Evolutionary conservation across 92 coral and sea anemone species (phyloP).

Genomic region (Meandrina meandrites): DNA sequence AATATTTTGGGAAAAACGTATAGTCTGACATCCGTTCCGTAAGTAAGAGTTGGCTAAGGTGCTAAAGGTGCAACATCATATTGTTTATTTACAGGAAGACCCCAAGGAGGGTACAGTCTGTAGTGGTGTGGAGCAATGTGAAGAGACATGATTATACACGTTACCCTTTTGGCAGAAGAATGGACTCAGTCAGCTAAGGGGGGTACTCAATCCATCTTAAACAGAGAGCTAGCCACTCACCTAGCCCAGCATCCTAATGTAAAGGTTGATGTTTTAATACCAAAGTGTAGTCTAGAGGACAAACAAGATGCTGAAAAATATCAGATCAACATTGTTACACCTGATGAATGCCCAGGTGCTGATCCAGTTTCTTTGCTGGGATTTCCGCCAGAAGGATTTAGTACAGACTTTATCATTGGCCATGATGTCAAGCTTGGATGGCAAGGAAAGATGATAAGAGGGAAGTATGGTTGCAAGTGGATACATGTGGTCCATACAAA

Average conservation of each 20-base stretch:
- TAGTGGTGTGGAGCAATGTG: no score
- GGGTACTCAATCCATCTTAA: neutral
- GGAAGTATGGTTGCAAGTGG: neutral
- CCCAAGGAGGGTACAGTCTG: no score
- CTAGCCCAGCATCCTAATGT: neutral
- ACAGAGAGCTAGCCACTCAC: neutral
- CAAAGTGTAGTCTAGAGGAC: neutral
- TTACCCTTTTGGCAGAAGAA: neutral
- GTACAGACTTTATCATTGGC: neutral
- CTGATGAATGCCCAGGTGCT: neutral
- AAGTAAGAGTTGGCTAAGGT: no score
- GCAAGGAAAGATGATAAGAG: neutral
- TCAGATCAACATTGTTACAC: neutral
- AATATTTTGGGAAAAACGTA: no score
- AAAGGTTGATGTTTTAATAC: neutral
- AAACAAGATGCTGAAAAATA: neutral
- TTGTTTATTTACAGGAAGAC: no score
- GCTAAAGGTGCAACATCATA: no score
- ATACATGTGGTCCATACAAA: neutral
- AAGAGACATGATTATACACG: no score
- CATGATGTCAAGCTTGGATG: neutral
- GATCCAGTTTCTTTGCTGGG: neutral
- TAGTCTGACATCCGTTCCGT: no score
- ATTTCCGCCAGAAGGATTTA: neutral
- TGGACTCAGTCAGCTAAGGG: conserved; percentile 5